phyloP scores from a whole-genome alignment of 1,140 invertebrate species.

The Caenorhabditis latens region DNA sequence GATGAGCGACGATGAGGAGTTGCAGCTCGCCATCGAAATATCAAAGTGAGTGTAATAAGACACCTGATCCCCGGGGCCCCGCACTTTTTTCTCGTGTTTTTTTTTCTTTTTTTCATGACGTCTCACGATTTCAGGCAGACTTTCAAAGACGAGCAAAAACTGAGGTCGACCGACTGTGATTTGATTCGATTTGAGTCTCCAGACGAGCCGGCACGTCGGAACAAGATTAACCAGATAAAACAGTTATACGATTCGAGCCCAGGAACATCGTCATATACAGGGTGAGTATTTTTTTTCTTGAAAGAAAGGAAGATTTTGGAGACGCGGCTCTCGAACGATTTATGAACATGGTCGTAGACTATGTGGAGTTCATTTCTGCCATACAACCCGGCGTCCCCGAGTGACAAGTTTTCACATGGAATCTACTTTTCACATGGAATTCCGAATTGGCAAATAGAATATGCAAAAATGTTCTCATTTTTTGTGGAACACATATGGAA shows the following conservation, averaged over 20 bases:
- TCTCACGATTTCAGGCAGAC: slow-evolving; percentile 48
- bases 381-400: too few relatives aligned
- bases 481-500: too few relatives aligned
- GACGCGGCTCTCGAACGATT: too few relatives aligned
- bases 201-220: background rate
- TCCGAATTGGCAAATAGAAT: too few relatives aligned
- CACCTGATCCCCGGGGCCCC: background rate
- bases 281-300: background rate
- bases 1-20: slow-evolving; percentile 53
- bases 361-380: too few relatives aligned
- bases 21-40: slow-evolving; percentile 55
- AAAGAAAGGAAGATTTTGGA: background rate
- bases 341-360: too few relatives aligned
- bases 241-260: slow-evolving; percentile 10
- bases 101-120: background rate
- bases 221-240: slow-evolving; percentile 50
- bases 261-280: background rate
- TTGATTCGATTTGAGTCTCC: slow-evolving; percentile 57
- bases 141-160: slow-evolving; percentile 54
- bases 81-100: background rate
- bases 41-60: slow-evolving; percentile 58
- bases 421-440: too few relatives aligned
- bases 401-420: too few relatives aligned
- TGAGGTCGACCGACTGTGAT: slow-evolving; percentile 1
- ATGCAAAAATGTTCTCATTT: too few relatives aligned